Conservation (phyloP, 2,797 vertebrate genomes). For the Notolepis coatsorum region DNA sequence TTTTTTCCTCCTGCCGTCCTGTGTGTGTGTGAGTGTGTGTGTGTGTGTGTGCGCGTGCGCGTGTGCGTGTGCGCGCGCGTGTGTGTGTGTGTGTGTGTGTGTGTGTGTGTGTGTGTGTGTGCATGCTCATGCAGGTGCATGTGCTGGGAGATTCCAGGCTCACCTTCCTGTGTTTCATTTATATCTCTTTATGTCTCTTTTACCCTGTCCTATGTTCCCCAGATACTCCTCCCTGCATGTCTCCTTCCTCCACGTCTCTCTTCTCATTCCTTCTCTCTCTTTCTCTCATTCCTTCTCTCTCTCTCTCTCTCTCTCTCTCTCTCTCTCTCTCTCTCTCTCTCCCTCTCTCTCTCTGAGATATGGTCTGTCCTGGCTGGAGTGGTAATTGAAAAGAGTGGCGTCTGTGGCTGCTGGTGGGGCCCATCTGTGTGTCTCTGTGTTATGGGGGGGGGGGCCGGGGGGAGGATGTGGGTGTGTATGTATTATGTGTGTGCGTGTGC, state of each 20-base stretch:
- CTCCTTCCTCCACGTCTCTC: too few species aligned
- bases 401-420: conserved; percentile 64
- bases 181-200: conserved; percentile 1
- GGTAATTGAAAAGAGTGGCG: conserved; percentile 83
- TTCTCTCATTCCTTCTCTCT: neutral
- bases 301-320: conserved; percentile 6
- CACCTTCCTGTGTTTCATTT: neutral
- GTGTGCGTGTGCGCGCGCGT: too few species aligned
- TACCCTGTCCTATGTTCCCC: neutral
- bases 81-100: conserved; percentile 7
- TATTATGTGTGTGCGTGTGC: too few species aligned
- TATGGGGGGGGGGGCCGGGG: conserved; percentile 46
- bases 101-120: conserved; percentile 3
- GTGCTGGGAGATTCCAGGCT: neutral
- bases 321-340: conserved; percentile 16
- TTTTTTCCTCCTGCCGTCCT: too few species aligned
- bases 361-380: conserved; percentile 60
- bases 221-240: neutral
- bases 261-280: conserved; percentile 25
- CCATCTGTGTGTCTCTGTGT: conserved; percentile 83
- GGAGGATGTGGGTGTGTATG: too few species aligned
- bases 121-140: neutral
- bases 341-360: conserved; percentile 65
- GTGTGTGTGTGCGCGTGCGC: too few species aligned
- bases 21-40: too few species aligned